Evolutionary conservation across 2,797 vertebrate genomes (phyloP).

Genomic region (Pangasius djambal): DNA sequence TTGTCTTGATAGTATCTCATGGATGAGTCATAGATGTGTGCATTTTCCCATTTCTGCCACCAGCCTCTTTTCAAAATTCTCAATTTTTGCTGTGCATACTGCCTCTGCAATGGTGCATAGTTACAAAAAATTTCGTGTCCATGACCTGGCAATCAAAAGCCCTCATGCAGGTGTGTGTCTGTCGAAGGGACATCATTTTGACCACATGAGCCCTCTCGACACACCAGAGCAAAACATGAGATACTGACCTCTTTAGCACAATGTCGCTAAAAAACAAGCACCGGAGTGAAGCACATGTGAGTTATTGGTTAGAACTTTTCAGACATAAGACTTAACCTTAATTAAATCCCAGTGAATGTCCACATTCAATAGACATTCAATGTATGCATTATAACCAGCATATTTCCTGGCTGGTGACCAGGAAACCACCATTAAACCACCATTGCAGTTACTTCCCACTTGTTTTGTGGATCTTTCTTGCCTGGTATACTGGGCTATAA

Average conservation of each 20-base stretch:
- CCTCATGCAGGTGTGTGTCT: neutral
- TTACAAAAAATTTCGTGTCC: neutral
- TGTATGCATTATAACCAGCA: neutral
- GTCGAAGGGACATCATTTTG: neutral
- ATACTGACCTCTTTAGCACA: neutral
- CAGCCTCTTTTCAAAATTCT: constrained; percentile 1
- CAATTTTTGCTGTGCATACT: neutral
- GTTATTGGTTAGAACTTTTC: neutral
- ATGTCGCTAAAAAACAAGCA: neutral
- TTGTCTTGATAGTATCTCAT: neutral
- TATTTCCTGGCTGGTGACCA: neutral
- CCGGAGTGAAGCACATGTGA: neutral
- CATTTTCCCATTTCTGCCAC: neutral
- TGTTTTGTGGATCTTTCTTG: neutral
- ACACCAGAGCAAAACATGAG: neutral
- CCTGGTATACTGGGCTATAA: neutral
- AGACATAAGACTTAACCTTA: neutral
- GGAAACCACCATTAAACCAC: neutral
- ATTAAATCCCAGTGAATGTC: neutral
- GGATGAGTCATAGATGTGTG: neutral
- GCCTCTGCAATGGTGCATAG: neutral
- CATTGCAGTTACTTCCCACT: neutral
- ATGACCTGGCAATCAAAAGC: neutral
- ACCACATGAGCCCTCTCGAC: neutral
- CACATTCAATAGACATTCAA: neutral